These are phyloP conservation scores for Pedicia rivosa DNA, from an alignment of 2,888 invertebrate genomes.

Conservation along the genomic window DNA sequence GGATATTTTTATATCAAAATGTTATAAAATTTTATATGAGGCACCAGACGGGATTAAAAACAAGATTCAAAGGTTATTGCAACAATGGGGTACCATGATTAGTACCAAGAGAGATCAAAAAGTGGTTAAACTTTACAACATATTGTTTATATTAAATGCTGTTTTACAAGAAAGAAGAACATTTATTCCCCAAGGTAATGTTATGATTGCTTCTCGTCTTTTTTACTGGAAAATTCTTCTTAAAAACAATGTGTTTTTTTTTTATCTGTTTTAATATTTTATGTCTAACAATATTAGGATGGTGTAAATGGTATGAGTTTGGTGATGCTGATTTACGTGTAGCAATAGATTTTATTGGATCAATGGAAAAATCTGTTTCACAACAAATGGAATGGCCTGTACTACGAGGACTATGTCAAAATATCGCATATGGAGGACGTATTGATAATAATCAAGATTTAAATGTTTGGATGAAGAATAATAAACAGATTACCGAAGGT, in stretches of 20 bases:
- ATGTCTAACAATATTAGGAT: slow-evolving; percentile 36
- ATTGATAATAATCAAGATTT: slow-evolving; percentile 63
- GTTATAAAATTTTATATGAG: slow-evolving; percentile 66
- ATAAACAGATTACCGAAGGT: slow-evolving; percentile 31
- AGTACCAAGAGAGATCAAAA: slow-evolving; percentile 23
- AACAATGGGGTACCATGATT: slow-evolving; percentile 41
- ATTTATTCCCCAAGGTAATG: slow-evolving; percentile 68
- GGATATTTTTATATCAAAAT: slow-evolving; percentile 54
- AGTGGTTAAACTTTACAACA: slow-evolving; percentile 48
- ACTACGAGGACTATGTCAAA: slow-evolving; percentile 58
- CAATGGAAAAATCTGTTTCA: slow-evolving; percentile 25
- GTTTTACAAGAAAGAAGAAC: slow-evolving; percentile 79
- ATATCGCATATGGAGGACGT: slow-evolving; percentile 73
- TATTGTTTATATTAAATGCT: slow-evolving; percentile 77
- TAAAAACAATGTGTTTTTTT: neutral
- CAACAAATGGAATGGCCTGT: slow-evolving; percentile 46
- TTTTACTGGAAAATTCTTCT: slow-evolving; percentile 23
- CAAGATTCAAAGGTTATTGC: slow-evolving; percentile 59
- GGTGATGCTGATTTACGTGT: slow-evolving; percentile 65
- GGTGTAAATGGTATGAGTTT: slow-evolving; percentile 83
- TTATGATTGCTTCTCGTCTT: no score
- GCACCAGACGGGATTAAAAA: slow-evolving; percentile 75
- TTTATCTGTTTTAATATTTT: neutral
- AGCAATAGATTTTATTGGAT: slow-evolving; percentile 40
- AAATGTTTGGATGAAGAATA: slow-evolving; percentile 6